Conservation (phyloP, 2,113 vertebrate genomes). For the Phalacrocorax carbo region DNA sequence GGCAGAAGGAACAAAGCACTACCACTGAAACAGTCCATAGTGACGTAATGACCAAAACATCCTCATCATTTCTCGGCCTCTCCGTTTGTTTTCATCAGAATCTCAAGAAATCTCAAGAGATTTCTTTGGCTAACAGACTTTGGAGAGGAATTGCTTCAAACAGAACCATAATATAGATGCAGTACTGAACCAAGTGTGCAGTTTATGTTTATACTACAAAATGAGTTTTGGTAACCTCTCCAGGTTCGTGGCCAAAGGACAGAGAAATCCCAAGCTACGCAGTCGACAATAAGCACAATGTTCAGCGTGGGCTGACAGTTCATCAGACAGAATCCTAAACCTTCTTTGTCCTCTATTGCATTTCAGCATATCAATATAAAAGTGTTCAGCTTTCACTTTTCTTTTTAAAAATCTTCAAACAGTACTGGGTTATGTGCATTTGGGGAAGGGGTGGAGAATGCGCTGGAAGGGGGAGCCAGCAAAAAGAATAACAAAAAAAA, state of each 20-base stretch:
- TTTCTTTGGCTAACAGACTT: constrained; percentile 98
- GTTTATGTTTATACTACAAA: constrained; percentile 73
- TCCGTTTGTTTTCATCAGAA: constrained; percentile 76
- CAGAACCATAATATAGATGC: constrained; percentile 69
- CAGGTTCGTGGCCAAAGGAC: constrained; percentile 61
- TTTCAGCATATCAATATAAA: constrained; percentile 39
- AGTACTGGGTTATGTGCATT: background rate
- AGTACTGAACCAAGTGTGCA: constrained; percentile 68
- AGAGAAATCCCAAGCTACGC: constrained; percentile 65
- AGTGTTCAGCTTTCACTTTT: constrained; percentile 9
- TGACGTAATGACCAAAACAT: background rate
- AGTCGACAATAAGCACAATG: constrained; percentile 22
- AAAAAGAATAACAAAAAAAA: background rate
- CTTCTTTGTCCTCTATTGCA: constrained; percentile 46
- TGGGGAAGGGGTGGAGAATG: background rate
- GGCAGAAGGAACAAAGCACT: constrained; percentile 13
- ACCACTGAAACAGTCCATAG: background rate
- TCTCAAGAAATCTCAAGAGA: constrained; percentile 74
- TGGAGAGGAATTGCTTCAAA: constrained; percentile 88
- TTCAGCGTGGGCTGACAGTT: constrained; percentile 36
- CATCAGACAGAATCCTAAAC: constrained; percentile 40
- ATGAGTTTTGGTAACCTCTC: constrained; percentile 71
- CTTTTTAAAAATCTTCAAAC: constrained; percentile 6
- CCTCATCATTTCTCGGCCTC: constrained; percentile 11
- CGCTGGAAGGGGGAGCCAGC: background rate